Evolutionary conservation across 2,797 vertebrate species (phyloP).

Genomic region (Halcyon badia): DNA sequence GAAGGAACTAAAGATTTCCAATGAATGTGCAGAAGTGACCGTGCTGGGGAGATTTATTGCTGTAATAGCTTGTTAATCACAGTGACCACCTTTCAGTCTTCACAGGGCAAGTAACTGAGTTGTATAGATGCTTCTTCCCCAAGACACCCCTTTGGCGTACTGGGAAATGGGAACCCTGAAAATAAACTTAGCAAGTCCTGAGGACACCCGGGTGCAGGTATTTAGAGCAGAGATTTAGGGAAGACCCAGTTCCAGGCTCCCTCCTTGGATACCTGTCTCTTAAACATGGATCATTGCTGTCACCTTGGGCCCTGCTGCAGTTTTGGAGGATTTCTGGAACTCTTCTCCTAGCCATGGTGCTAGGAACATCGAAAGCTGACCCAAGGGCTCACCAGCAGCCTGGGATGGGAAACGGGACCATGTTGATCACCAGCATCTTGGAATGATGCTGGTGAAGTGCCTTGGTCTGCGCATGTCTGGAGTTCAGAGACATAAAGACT

Average conservation of each 20-base stretch:
- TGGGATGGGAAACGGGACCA: fast-evolving
- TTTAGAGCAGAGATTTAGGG: neutral
- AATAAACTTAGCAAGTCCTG: neutral
- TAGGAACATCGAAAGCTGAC: fast-evolving
- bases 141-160: fast-evolving
- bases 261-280: fast-evolving
- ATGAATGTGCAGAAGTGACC: neutral
- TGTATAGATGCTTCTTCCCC: neutral
- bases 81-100: neutral
- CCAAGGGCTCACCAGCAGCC: neutral
- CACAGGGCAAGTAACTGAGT: fast-evolving
- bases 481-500: neutral
- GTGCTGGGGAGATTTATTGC: neutral
- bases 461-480: neutral
- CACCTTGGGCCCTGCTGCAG: fast-evolving
- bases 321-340: neutral
- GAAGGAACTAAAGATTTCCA: constrained; percentile 66
- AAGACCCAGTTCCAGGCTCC: fast-evolving
- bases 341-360: neutral
- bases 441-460: fast-evolving
- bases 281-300: fast-evolving
- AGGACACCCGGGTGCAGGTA: fast-evolving
- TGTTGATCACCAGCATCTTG: fast-evolving
- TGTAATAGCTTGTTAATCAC: constrained; percentile 5
- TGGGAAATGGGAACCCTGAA: neutral